These are phyloP conservation scores for Agonopterix subpropinquella DNA, from an alignment of 2,888 invertebrate species.

Conservation along the genomic window DNA sequence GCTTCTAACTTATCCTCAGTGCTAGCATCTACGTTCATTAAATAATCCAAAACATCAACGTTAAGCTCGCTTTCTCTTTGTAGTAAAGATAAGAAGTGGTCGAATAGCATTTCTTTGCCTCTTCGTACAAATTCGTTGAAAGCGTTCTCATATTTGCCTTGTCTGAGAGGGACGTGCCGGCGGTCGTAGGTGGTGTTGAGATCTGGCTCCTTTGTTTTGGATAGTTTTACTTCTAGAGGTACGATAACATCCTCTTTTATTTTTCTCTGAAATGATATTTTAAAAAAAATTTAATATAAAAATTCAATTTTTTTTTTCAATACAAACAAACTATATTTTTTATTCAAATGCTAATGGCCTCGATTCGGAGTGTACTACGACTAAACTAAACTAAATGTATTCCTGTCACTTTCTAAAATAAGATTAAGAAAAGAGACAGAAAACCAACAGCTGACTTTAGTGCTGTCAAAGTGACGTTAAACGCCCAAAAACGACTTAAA, in stretches of 20 bases:
- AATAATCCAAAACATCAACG: constrained; percentile 39
- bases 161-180: constrained; percentile 43
- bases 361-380: no score
- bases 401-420: no score
- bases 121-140: constrained; percentile 57
- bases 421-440: no score
- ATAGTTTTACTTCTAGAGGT: constrained; percentile 44
- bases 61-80: constrained; percentile 26
- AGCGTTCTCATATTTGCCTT: constrained; percentile 49
- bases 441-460: no score
- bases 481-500: no score
- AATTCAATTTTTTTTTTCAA: no score
- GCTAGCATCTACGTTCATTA: constrained; percentile 49
- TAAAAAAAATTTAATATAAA: no score
- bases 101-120: constrained; percentile 57
- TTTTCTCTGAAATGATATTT: constrained; percentile 35
- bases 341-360: no score
- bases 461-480: no score
- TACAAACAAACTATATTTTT: no score
- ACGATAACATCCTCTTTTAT: constrained; percentile 48
- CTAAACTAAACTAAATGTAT: no score
- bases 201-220: constrained; percentile 40
- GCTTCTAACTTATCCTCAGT: constrained; percentile 60
- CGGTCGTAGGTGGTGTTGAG: constrained; percentile 50
- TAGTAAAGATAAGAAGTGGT: constrained; percentile 37